These are phyloP conservation scores for Rhombomys opimus DNA, from an alignment of 2,113 vertebrate species.

Conservation along the genomic window DNA sequence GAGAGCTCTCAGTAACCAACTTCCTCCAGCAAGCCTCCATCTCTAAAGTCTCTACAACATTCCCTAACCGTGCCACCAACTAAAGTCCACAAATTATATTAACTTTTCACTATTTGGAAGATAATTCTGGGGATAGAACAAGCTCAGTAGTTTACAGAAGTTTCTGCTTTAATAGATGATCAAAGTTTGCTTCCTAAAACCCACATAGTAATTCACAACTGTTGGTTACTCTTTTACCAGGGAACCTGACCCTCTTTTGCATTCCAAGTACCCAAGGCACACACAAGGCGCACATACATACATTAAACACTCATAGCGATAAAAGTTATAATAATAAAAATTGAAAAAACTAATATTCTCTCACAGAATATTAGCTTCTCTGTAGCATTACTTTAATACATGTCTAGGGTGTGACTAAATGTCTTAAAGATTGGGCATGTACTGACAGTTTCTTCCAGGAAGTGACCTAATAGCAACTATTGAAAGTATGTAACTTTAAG, in stretches of 20 bases:
- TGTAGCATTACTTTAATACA: not conserved
- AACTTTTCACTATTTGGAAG: not conserved
- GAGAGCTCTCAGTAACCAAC: not conserved
- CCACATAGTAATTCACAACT: not conserved
- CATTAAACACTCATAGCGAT: not conserved
- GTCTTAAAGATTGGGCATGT: not conserved
- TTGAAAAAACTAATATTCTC: not conserved
- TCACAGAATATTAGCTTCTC: not conserved
- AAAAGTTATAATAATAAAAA: not conserved
- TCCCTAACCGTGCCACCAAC: not conserved
- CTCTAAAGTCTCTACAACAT: not conserved
- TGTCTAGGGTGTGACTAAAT: conserved; percentile 30
- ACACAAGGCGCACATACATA: not conserved
- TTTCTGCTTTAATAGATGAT: not conserved
- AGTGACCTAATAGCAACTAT: conserved; percentile 48
- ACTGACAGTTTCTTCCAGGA: conserved; percentile 49
- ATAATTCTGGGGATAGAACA: too few species aligned
- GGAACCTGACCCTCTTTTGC: not conserved
- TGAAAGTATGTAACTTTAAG: conserved; percentile 39
- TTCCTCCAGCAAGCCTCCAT: not conserved
- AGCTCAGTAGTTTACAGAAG: not conserved
- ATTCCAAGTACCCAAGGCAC: not conserved
- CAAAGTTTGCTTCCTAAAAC: not conserved
- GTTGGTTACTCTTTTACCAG: not conserved
- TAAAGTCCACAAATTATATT: not conserved